Evolutionary conservation across 2,113 vertebrate genomes (phyloP).

Genomic region (Propithecus coquereli): DNA sequence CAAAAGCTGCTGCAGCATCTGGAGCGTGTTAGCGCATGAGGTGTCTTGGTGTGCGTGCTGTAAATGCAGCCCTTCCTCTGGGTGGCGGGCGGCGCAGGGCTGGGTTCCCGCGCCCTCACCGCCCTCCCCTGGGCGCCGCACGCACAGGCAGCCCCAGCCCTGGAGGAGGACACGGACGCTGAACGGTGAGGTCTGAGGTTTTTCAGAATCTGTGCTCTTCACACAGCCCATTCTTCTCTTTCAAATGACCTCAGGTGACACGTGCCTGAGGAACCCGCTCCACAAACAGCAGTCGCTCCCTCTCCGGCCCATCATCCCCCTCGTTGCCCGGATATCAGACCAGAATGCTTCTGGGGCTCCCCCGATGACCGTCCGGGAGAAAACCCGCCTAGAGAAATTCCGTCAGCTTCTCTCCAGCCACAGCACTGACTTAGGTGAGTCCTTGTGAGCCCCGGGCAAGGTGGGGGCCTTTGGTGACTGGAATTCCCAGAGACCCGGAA

Average conservation of each 20-base stretch:
- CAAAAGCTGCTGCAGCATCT: not conserved
- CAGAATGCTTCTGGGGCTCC: constrained; percentile 97
- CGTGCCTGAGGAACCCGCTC: constrained; percentile 84
- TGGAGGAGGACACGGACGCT: not conserved
- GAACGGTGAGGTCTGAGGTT: not conserved
- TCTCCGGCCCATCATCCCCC: constrained; percentile 93
- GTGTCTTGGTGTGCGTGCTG: not conserved
- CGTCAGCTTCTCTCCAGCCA: constrained; percentile 92
- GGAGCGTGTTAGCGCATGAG: not conserved
- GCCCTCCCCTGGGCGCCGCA: not conserved
- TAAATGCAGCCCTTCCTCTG: not conserved
- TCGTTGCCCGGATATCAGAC: constrained; percentile 97
- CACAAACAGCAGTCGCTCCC: constrained; percentile 96
- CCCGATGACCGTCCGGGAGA: constrained; percentile 95
- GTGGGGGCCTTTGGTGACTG: not conserved
- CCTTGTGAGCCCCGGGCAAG: not conserved
- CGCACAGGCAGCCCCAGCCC: rapidly evolving
- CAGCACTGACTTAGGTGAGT: constrained; percentile 95
- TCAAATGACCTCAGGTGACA: constrained; percentile 77
- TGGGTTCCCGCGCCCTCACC: not conserved
- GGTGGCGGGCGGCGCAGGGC: rapidly evolving
- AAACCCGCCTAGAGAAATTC: constrained; percentile 96
- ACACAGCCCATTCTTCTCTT: not conserved
- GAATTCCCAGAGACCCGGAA: not conserved
- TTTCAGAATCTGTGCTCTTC: not conserved